Conservation (phyloP, 2,888 invertebrate species). For the Ichneumon xanthorius region DNA sequence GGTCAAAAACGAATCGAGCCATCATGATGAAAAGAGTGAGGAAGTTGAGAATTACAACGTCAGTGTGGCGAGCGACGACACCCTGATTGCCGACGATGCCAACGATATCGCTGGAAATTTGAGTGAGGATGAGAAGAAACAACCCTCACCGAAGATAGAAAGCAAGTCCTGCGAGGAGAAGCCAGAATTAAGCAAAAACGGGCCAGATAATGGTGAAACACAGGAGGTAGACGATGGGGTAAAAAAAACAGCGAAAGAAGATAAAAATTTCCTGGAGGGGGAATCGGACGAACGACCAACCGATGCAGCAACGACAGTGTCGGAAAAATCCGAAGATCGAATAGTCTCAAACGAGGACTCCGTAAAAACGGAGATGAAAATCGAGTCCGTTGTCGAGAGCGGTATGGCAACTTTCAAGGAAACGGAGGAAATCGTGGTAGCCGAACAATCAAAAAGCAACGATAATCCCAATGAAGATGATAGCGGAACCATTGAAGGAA, state of each 20-base stretch:
- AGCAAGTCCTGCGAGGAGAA: slow-evolving; percentile 10
- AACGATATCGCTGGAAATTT: slow-evolving; percentile 5
- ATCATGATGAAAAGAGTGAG: not conserved
- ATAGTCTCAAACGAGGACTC: not conserved
- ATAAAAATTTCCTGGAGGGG: not conserved
- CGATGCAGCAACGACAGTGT: not conserved
- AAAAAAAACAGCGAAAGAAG: not conserved
- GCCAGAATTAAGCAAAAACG: not conserved
- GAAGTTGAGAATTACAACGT: not conserved
- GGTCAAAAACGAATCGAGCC: too few species aligned
- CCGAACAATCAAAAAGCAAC: not conserved
- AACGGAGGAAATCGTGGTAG: not conserved
- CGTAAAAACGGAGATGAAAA: not conserved
- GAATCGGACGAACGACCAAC: not conserved
- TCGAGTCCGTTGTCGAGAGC: not conserved
- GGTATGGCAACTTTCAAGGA: not conserved
- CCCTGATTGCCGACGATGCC: not conserved
- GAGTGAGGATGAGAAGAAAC: not conserved
- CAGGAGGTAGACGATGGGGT: not conserved
- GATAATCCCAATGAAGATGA: not conserved
- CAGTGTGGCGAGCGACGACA: not conserved
- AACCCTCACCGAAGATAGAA: not conserved
- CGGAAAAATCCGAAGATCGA: not conserved
- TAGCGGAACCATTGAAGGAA: not conserved
- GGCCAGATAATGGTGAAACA: not conserved